Evolutionary conservation across 2,797 vertebrate species (phyloP).

Genomic region (Spatula versicolor): DNA sequence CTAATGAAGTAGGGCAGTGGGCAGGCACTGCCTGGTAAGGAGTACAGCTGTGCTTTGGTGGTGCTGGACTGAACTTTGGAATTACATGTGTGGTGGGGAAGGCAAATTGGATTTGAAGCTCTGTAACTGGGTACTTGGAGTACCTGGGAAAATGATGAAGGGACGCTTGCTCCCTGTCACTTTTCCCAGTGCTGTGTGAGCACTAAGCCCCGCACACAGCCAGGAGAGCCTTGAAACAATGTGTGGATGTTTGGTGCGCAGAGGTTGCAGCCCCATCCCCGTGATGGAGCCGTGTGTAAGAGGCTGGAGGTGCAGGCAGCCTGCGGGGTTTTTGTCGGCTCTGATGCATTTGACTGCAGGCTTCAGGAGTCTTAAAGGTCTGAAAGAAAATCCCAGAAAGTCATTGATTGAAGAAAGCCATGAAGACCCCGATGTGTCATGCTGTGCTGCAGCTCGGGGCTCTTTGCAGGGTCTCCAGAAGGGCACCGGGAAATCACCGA

Average conservation of each 20-base stretch:
- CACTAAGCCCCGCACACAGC: neutral
- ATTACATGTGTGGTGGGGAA: neutral
- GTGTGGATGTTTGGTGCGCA: accelerated
- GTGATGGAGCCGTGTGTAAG: neutral
- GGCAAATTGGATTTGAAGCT: neutral
- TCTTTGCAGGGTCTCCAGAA: neutral
- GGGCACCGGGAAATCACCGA: neutral
- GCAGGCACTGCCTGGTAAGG: neutral
- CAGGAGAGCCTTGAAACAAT: neutral
- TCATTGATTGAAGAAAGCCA: neutral
- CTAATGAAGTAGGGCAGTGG: neutral
- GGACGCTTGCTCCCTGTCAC: neutral
- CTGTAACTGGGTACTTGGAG: neutral
- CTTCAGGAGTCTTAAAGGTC: neutral
- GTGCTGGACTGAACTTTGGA: neutral
- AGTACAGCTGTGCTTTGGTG: neutral
- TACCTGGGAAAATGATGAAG: neutral
- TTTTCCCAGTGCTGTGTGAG: accelerated
- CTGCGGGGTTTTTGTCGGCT: neutral
- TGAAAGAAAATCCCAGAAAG: neutral
- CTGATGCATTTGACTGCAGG: neutral
- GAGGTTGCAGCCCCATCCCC: accelerated
- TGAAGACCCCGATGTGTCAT: accelerated
- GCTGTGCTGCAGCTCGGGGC: neutral
- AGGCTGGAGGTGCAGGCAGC: neutral